phyloP scores from a whole-genome alignment of 2,888 invertebrate genomes.

The Platerodrilus igneus region DNA sequence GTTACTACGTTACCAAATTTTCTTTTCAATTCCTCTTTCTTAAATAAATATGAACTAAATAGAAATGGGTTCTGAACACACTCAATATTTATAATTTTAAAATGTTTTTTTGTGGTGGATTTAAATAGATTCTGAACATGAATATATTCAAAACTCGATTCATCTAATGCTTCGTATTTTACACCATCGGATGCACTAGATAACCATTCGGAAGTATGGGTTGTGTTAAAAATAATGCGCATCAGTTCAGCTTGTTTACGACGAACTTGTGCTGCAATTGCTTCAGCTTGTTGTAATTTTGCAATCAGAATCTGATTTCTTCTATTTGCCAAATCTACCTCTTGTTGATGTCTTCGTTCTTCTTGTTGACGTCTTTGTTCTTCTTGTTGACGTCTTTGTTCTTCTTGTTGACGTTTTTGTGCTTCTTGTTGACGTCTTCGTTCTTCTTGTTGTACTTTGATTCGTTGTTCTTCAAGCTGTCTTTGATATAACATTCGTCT shows the following conservation, averaged over 20 bases:
- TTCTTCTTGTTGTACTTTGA: neutral
- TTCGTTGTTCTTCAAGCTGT: too few relatives aligned
- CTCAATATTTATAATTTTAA: constrained; percentile 16
- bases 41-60: constrained; percentile 21
- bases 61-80: constrained; percentile 22
- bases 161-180: neutral
- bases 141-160: constrained; percentile 1
- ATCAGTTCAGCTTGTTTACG: too few relatives aligned
- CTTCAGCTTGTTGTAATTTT: too few relatives aligned
- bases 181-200: neutral
- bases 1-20: constrained; percentile 17
- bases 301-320: too few relatives aligned
- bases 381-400: neutral
- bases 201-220: too few relatives aligned
- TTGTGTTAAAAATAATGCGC: too few relatives aligned
- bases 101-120: constrained; percentile 14
- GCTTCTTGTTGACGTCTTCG: neutral
- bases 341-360: neutral
- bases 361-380: neutral
- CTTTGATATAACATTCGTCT: too few relatives aligned
- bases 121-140: constrained; percentile 13
- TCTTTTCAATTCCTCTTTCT: constrained; percentile 24
- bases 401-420: neutral
- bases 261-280: too few relatives aligned
- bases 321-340: too few relatives aligned